phyloP scores from a whole-genome alignment of 2,113 vertebrate genomes.

The Mus musculus region GRCm39 chrX:41244501-41245000 shows the following conservation, averaged over 20 bases:
- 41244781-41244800: background rate
- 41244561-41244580: background rate
- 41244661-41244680: no score
- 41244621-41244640: no score
- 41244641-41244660: no score
- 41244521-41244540: slow-evolving; percentile 36
- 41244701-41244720: background rate
- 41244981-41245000: slow-evolving; percentile 43
- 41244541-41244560: background rate
- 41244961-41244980: slow-evolving; percentile 38
- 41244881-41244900: slow-evolving; percentile 45
- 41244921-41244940: slow-evolving; percentile 41
- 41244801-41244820: background rate
- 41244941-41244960: slow-evolving; percentile 48
- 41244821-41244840: slow-evolving; percentile 38
- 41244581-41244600: no score
- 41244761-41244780: background rate
- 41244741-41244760: background rate
- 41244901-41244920: slow-evolving; percentile 4
- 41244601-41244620: no score
- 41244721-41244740: background rate
- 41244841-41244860: slow-evolving; percentile 48
- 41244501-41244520: slow-evolving; percentile 58
- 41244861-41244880: slow-evolving; percentile 1
- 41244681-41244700: background rate